Evolutionary conservation across 92 coral and sea anemone species (phyloP).

Genomic region (Micromussa lordhowensis): DNA sequence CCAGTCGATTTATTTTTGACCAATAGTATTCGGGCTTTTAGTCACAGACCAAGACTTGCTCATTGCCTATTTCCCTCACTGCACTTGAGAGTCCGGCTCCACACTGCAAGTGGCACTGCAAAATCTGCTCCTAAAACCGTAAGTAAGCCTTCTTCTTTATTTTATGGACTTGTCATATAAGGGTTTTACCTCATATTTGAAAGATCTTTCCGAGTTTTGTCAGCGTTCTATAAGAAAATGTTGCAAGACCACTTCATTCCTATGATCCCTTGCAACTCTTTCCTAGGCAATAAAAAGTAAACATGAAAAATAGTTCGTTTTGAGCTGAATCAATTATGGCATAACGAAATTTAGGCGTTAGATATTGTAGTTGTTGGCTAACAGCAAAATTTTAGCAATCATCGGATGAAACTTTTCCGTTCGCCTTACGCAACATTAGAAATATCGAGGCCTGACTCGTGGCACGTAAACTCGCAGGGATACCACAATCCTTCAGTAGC

Average conservation of each 20-base stretch:
- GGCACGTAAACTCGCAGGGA: slow-evolving; percentile 4
- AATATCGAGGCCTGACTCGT: slow-evolving; percentile 3
- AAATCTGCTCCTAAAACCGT: slow-evolving; percentile 17
- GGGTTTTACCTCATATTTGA: background rate
- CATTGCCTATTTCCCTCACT: background rate
- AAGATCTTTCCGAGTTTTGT: background rate
- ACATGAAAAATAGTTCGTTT: background rate
- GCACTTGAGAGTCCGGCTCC: background rate
- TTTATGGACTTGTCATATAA: background rate
- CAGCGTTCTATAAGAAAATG: background rate
- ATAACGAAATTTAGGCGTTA: background rate
- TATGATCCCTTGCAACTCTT: background rate
- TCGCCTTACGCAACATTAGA: background rate
- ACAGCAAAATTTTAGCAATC: background rate
- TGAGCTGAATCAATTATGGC: background rate
- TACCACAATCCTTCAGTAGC: background rate
- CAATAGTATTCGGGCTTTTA: slow-evolving; percentile 20
- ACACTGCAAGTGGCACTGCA: background rate
- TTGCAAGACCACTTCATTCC: background rate
- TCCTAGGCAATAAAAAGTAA: background rate
- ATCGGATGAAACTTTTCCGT: background rate
- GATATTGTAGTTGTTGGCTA: background rate
- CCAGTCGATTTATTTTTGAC: background rate
- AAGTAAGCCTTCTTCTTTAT: background rate
- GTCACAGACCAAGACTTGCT: background rate